These are phyloP conservation scores for Tachina lurida DNA, from an alignment of 2,888 invertebrate species.

Conservation along the genomic window DNA sequence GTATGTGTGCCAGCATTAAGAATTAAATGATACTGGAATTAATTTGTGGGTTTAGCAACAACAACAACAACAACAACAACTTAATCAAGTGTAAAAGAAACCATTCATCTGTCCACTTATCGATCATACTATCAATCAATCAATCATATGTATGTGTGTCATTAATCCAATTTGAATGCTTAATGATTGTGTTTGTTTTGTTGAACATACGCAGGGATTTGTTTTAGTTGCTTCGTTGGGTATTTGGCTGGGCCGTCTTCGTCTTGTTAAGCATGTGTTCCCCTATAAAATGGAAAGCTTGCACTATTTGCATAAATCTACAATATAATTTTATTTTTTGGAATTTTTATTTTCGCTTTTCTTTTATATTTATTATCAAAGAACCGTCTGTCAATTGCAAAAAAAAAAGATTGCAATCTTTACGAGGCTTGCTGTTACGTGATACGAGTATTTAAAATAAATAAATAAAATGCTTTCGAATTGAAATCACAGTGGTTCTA, in stretches of 20 bases:
- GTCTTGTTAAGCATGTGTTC: slow-evolving; percentile 18
- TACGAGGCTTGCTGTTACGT: slow-evolving; percentile 50
- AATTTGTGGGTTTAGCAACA: slow-evolving; percentile 3
- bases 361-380: slow-evolving; percentile 36
- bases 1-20: slow-evolving; percentile 8
- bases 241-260: background rate
- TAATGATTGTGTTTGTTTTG: slow-evolving; percentile 39
- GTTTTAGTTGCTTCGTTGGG: background rate
- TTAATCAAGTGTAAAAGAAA: slow-evolving; percentile 57
- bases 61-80: slow-evolving; percentile 44
- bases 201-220: background rate
- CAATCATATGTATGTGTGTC: slow-evolving; percentile 46
- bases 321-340: slow-evolving; percentile 13
- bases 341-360: slow-evolving; percentile 6
- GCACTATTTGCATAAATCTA: slow-evolving; percentile 53
- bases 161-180: slow-evolving; percentile 66
- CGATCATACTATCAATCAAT: slow-evolving; percentile 62
- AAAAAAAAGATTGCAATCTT: slow-evolving; percentile 51
- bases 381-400: slow-evolving; percentile 46
- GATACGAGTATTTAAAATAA: slow-evolving; percentile 29
- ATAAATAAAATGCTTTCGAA: slow-evolving; percentile 39
- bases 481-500: slow-evolving; percentile 4
- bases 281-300: slow-evolving; percentile 34
- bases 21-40: slow-evolving; percentile 12
- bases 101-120: slow-evolving; percentile 54